Evolutionary conservation across 1,140 invertebrate species (phyloP), one percentile per base, ranked within the genome.

Genomic region (Drosophila sechellia): DNA sequence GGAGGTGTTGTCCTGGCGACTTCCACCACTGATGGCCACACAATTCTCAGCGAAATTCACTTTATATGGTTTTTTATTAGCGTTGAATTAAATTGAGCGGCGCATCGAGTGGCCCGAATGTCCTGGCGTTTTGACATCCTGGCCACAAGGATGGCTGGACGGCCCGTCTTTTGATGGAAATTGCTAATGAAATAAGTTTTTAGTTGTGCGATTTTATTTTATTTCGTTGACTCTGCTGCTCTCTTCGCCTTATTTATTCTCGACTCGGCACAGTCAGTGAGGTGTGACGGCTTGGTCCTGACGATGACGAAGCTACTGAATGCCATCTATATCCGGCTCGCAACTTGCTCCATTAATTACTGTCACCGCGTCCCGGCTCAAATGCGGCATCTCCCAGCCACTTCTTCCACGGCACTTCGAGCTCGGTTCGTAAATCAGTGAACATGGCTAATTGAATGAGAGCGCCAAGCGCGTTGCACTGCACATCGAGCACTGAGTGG

Each of bases 131-230:
- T 20, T 52, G 46, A 43, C 46, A 37, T 50, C 55, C 55, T 71
- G 17, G 27, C 27, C 27, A 31, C 8, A 6, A 0, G 5, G 6
- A 8, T 31, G 27, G 27, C 27, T 25, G 25, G 5, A 25, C 25
- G 4, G 25, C 5, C 27, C 6, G 10, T 37, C 12, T 12, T 70
- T 81, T 87, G 84, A 87, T 87, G 84, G 63, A 84, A 84, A 79
- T 84, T 84, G 79, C 84, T 89, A 87, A 87, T 89, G 83, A 87
- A 87, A 87, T 87, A 87, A 87, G 76, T 87, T 87, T 89, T 84
- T 69, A 77, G 79, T 80, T 89, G 55, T 68, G 65, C 63, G 78
- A 76, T 84, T 80, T 17, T 17, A 17, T 17, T 17, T 74, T 87
- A 76, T 87, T 81, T 69, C 52, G 85, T 74, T 66, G 34, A 54